Evolutionary conservation across 2,888 invertebrate genomes (phyloP).

Genomic region (Cremastinae sp.): DNA sequence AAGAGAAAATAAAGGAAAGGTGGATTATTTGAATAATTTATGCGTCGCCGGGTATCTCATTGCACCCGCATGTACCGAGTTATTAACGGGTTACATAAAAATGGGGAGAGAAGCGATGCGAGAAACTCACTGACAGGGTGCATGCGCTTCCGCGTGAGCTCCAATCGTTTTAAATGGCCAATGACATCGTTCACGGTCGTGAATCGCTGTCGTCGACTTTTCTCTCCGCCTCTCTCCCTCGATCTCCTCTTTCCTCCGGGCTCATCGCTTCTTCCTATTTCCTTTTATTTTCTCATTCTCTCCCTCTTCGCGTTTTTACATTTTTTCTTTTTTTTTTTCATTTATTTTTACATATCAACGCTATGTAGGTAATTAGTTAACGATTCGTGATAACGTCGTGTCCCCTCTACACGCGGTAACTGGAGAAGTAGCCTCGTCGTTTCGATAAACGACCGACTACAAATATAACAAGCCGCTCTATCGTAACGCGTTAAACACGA

Average conservation of each 20-base stretch:
- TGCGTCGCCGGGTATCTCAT: conserved; percentile 21
- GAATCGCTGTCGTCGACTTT: conserved; percentile 52
- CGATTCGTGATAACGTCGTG: conserved; percentile 58
- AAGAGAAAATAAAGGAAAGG: neutral
- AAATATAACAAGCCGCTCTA: conserved; percentile 26
- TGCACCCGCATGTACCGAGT: conserved; percentile 11
- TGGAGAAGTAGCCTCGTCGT: conserved; percentile 44
- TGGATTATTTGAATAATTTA: conserved; percentile 17
- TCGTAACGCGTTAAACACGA: conserved; percentile 38
- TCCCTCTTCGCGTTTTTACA: neutral
- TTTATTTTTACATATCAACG: conserved; percentile 1
- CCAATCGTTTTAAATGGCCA: conserved; percentile 66
- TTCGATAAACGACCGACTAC: conserved; percentile 42
- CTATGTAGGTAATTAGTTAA: conserved; percentile 63
- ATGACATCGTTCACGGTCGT: conserved; percentile 66
- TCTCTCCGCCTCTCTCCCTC: conserved; percentile 8
- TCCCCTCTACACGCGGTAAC: conserved; percentile 33
- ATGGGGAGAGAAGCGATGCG: conserved; percentile 19
- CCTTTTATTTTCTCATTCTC: conserved; percentile 10
- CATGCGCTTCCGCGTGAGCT: conserved; percentile 59
- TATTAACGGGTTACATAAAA: conserved; percentile 1
- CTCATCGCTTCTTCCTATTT: neutral
- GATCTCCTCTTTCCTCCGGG: neutral
- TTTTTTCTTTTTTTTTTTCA: neutral
- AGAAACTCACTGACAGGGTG: conserved; percentile 30